Evolutionary conservation across 2,888 invertebrate species (phyloP).

Genomic region (Drosophila limbata): DNA sequence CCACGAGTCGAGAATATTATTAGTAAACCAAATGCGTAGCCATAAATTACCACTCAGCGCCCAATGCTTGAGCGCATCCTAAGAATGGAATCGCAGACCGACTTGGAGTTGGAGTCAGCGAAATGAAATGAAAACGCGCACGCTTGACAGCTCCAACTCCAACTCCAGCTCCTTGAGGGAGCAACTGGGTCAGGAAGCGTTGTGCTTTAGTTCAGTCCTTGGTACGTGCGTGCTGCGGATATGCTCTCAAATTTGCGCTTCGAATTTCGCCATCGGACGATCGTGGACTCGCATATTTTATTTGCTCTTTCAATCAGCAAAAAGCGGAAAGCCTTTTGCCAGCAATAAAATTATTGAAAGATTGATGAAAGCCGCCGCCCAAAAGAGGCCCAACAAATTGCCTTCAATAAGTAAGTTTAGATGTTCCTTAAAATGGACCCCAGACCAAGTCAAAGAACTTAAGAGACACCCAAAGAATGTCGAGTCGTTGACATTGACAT

Average conservation of each 20-base stretch:
- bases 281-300: conserved; percentile 78
- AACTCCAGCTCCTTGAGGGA: not conserved
- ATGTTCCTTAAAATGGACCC: conserved; percentile 32
- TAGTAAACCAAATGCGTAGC: conserved; percentile 81
- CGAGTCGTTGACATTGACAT: conserved; percentile 60
- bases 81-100: conserved; percentile 22
- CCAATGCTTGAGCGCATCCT: conserved; percentile 69
- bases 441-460: conserved; percentile 19
- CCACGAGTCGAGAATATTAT: conserved; percentile 56
- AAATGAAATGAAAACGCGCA: conserved; percentile 68
- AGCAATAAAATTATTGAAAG: conserved; percentile 68
- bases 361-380: conserved; percentile 57
- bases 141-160: conserved; percentile 44
- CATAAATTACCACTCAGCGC: conserved; percentile 76
- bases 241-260: conserved; percentile 73
- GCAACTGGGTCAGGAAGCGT: conserved; percentile 21
- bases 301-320: conserved; percentile 72
- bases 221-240: conserved; percentile 72
- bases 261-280: conserved; percentile 63
- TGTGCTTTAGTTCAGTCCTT: not conserved
- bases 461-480: conserved; percentile 41
- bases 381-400: conserved; percentile 37
- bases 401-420: conserved; percentile 39
- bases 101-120: conserved; percentile 14
- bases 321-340: conserved; percentile 62